Evolutionary conservation across 2,113 vertebrate genomes (phyloP).

Genomic region (Dicaeum eximium): DNA sequence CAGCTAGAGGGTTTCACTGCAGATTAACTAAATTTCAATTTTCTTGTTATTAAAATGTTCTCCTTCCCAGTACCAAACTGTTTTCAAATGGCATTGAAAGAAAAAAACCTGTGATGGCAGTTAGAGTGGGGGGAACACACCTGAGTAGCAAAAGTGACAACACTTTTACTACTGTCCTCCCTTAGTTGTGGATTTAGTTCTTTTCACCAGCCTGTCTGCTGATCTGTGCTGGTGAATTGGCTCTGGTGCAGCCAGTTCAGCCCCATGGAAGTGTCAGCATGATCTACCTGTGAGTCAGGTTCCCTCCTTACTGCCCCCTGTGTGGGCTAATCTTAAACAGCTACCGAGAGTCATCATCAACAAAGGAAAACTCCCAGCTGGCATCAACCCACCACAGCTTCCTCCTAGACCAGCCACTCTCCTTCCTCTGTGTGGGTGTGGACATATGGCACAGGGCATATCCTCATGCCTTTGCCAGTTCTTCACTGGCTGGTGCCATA

Average conservation of each 20-base stretch:
- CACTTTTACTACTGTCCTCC: background rate
- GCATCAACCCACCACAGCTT: background rate
- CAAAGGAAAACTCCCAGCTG: background rate
- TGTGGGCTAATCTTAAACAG: background rate
- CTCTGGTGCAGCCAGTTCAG: background rate
- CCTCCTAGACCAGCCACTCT: background rate
- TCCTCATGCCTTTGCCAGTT: background rate
- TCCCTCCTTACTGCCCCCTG: background rate
- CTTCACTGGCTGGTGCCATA: background rate
- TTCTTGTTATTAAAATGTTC: background rate
- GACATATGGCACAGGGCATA: background rate
- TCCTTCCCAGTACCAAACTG: background rate
- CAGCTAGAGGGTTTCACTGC: background rate
- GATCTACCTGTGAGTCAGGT: background rate
- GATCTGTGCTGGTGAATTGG: background rate
- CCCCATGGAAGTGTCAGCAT: background rate
- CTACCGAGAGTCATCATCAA: accelerated
- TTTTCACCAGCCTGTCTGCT: background rate
- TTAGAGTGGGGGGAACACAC: background rate
- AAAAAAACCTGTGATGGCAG: background rate
- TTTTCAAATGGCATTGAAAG: background rate
- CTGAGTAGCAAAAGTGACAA: background rate
- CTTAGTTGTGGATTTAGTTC: background rate
- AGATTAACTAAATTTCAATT: background rate
- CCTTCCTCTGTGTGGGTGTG: background rate